Evolutionary conservation across 2,888 invertebrate genomes (phyloP).

Genomic region (Amphiduros pacificus): DNA sequence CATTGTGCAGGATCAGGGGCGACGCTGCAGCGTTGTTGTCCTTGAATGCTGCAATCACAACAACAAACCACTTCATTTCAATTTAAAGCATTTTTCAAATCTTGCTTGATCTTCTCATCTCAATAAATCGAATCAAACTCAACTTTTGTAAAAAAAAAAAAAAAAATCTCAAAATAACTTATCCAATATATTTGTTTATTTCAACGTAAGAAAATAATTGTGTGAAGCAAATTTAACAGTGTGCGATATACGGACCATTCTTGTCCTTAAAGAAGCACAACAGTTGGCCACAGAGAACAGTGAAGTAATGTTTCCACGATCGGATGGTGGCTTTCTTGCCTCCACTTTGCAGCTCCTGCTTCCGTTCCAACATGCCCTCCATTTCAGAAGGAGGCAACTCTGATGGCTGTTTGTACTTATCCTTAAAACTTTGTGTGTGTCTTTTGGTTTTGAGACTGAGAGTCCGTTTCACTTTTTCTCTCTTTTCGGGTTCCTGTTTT

Average conservation of each 20-base stretch:
- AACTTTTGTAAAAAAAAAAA: neutral
- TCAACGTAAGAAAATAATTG: neutral
- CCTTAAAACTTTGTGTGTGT: conserved; percentile 75
- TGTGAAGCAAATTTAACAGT: neutral
- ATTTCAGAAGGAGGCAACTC: conserved; percentile 85
- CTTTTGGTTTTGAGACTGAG: conserved; percentile 93
- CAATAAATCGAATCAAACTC: neutral
- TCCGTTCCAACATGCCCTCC: conserved; percentile 87
- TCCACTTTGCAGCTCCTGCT: conserved; percentile 90
- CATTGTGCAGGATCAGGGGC: conserved; percentile 76
- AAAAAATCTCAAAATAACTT: neutral
- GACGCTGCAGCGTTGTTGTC: conserved; percentile 86
- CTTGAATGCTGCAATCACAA: conserved; percentile 70
- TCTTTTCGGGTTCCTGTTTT: conserved; percentile 24
- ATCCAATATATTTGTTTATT: neutral
- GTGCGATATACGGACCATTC: conserved; percentile 59
- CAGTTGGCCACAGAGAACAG: conserved; percentile 93
- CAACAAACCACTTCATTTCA: neutral
- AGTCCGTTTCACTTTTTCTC: conserved; percentile 66
- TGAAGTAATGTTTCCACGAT: conserved; percentile 93
- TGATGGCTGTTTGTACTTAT: conserved; percentile 41
- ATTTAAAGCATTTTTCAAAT: neutral
- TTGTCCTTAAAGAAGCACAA: conserved; percentile 97
- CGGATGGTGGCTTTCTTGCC: conserved; percentile 92
- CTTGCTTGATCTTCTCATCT: neutral